Base-by-base conservation (phyloP, 1,140 invertebrate genomes). In the Drosophila orena region DNA sequence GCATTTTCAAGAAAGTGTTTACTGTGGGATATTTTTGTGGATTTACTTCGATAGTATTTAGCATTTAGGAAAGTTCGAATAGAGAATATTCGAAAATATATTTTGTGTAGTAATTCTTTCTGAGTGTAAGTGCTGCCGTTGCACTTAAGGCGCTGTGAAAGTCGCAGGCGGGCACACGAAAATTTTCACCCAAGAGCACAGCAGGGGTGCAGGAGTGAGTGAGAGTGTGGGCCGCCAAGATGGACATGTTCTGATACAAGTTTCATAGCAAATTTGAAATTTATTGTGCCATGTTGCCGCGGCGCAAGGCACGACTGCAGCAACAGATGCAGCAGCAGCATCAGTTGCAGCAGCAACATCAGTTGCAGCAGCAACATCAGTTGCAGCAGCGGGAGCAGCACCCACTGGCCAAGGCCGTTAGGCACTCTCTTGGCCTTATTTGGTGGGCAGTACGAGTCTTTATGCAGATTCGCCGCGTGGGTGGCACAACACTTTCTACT, bases 211-310 rank as follows among this genome's bases (percentile, higher is more conserved):
- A 15, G 22, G 34, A 17, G 37, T 7, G 43, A 47, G 50, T 68
- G 73, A 58, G 52, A 75, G 73, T 78, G 83, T 88, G 84, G 79
- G 84, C 47, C 76, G 70, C 69, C 68, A 59, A 83, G 84, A 89
- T 89, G 84, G 84, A 89, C 84, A 89, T 84, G 85, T 89, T 89
- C 84, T 89, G 84, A 89, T 89, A 89, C 84, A 80, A 84, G 84
- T 90, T 84, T 89, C 76, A 70, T 60, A 89, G 84, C 84, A 89
- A 89, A 89, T 89, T 89, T 76, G 85, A 89, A 89, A 89, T 89
- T 89, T 89, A 89, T 89, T 83, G 71, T 68, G 62, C 52, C 70
- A 62, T 81, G 76, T 70, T 75, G 65, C 34, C 44, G 61, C 71
- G 17, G 22, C 60, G 52, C 56, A 46, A 52, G 54, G 50, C 60